Base-by-base conservation (phyloP, 2,888 invertebrate species). In the Lucinisca nassula region DNA sequence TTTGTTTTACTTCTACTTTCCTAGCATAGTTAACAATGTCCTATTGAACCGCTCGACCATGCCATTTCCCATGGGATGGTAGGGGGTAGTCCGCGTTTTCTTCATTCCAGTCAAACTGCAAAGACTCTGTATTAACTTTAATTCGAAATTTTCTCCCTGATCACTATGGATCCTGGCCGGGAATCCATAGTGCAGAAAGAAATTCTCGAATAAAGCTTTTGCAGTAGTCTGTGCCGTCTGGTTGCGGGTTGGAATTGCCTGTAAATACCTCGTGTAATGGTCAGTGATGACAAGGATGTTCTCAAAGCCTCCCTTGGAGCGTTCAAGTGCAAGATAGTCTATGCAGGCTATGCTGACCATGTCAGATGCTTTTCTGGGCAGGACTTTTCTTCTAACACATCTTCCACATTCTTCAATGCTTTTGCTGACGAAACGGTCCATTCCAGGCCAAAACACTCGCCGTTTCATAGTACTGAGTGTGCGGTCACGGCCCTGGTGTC, bases 161-260 rank as follows among this genome's bases (percentile, higher is more conserved):
- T 88, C 85, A 30, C 79, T 49, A 40, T 85, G 88, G 0, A 88
- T 32, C 14, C 40, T 67, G 72, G 67, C 32, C 1, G 83, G 83
- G 32, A 89, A 58, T 10, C 84, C 83, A 30, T 79, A 86, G n/a
- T 81, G 80, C n/a, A 73, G 32, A 21, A 86, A 27, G 61, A 75
- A 89, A 58, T 82, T 84, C 40, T 77, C 51, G 38, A 77, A 80
- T 21, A 85, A 67, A 0, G 38, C 79, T 24, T 51, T 73, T 8
- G 84, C 87, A 32, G 84, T 84, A 67, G 87, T 87, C 30, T 72
- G 45, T 4, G 84, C 81, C 2, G 82, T 78, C 45, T 84, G 78
- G 37, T 87, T 87, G 14, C 35, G 78, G 0, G 82, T 84, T 2
- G 70, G 78, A 35, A 81, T 45, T 12, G 74, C 82, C n/a, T n/a